Evolutionary conservation across 2,888 invertebrate species (phyloP), one percentile per base, ranked within the genome.

Genomic region (Pyrrhia umbra): DNA sequence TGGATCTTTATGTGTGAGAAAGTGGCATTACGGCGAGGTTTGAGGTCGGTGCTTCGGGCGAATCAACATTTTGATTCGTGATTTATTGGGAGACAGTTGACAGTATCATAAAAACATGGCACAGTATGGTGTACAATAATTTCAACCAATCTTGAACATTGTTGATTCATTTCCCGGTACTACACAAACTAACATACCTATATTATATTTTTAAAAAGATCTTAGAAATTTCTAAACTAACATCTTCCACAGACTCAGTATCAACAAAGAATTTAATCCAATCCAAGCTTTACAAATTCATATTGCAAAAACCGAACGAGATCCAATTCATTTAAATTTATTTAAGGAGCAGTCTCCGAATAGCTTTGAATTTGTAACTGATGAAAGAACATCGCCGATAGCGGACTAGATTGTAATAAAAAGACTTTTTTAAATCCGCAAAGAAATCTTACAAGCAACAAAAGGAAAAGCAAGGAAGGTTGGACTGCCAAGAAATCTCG

Each of bases 401-500:
- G 74, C 68, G 69, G 58, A 51, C 70, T 71, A 77, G 76, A 68
- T 73, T 77, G 75, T 68, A 73, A 80, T 80, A 84, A 82, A 82
- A 87, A 83, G 77, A 81, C 75, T 55, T 67, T 78, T 81, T 83
- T 80, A 81, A 85, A 82, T 85, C 87, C 84, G 80, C 75, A 82
- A 81, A 83, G 85, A 84, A 88, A 88, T 88, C 85, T 85, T 78
- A 80, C 83, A 84, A 84, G 85, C 85, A 88, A 89, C 85, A 87
- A 86, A 87, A 75, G 71, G 18, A 68, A 73, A 68, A 86, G 84
- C 80, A 79, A 73, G 62, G 70, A 79, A 80, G 79, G 80, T 63
- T 80, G 80, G 80, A 80, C 85, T 84, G 68, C 82, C 78, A 81
- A 83, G 86, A 86, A 84, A 86, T 84, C 85, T 83, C 71, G 80